Evolutionary conservation across 2,888 invertebrate species (phyloP).

Genomic region (Tenodera sinensis): DNA sequence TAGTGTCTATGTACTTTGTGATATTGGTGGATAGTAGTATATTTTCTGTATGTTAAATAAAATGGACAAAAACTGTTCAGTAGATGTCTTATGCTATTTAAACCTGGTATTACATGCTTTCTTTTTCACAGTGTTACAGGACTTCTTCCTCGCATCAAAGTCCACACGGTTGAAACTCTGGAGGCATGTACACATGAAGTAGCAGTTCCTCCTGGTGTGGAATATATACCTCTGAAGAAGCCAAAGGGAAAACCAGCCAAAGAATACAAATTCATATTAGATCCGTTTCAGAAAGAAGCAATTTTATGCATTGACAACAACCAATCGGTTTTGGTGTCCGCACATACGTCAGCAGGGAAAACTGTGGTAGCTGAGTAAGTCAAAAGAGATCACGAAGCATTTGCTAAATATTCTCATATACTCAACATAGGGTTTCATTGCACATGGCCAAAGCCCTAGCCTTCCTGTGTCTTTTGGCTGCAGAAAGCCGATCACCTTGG

Average conservation of each 20-base stretch:
- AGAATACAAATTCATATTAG: constrained; percentile 89
- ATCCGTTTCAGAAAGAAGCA: constrained; percentile 97
- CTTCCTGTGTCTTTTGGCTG: neutral
- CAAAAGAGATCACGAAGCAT: neutral
- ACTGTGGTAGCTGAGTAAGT: constrained; percentile 93
- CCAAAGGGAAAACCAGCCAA: constrained; percentile 71
- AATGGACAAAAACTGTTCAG: no score
- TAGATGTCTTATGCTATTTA: no score
- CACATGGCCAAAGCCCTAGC: neutral
- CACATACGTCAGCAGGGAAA: constrained; percentile 99
- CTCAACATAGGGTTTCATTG: neutral
- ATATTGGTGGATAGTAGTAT: no score
- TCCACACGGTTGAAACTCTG: constrained; percentile 84
- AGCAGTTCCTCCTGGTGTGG: constrained; percentile 83
- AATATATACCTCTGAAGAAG: constrained; percentile 62
- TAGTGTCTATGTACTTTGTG: no score
- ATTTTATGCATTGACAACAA: constrained; percentile 95
- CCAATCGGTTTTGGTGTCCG: constrained; percentile 97
- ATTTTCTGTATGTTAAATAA: no score
- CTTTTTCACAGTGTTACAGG: neutral
- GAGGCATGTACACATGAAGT: constrained; percentile 96
- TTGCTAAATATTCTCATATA: neutral
- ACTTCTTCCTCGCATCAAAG: constrained; percentile 67
- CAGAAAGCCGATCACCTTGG: no score
- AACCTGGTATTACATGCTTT: neutral